Base-by-base conservation (phyloP, 2,888 invertebrate species). In the Apodemia zela region DNA sequence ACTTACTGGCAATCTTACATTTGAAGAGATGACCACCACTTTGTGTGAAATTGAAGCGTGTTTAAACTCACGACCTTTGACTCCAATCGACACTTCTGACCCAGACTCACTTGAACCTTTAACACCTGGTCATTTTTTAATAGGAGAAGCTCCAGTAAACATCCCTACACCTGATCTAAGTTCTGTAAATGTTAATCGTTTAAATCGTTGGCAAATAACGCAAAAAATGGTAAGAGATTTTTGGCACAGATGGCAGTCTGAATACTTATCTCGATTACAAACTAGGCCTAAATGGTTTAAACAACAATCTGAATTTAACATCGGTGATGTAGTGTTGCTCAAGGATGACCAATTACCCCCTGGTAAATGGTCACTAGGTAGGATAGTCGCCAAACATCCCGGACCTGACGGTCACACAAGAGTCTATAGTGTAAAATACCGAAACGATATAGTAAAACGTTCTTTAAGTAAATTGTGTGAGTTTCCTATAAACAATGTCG, bases 1-100 rank as follows among this genome's bases (percentile, higher is more conserved):
- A 11, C 67, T 68, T 7, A 60, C 60, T n/a, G 33, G 54, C 0
- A 68, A 64, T 1, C 54, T 71, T 0, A 71, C 69, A 3, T 71
- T 60, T 38, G 69, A 71, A 25, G 68, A 71, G 59, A 59, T 69
- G 38, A 45, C 65, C 15, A 71, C 68, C 1, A 45, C 67, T 3
- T 25, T 68, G 8, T n/a, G 29, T 18, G 69, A 72, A 65, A 66
- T 69, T 6, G 70, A 70, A 29, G 66, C 68, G 8, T 71, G 70
- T n/a, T 58, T 69, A 2, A 70, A 71, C 59, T 71, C 70, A 4
- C 45, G 71, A 8, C 70, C 69, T 6, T 21, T 60, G 17, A 17
- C 17, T 54, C 54, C 51, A 54, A 38, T 62, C 8, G 38, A 62
- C 42, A 38, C 51, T 57, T 18, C 13, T 54, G 61, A 51, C 21